phyloP scores from a whole-genome alignment of 2,888 invertebrate species.

The Argynnis bischoffii region DNA sequence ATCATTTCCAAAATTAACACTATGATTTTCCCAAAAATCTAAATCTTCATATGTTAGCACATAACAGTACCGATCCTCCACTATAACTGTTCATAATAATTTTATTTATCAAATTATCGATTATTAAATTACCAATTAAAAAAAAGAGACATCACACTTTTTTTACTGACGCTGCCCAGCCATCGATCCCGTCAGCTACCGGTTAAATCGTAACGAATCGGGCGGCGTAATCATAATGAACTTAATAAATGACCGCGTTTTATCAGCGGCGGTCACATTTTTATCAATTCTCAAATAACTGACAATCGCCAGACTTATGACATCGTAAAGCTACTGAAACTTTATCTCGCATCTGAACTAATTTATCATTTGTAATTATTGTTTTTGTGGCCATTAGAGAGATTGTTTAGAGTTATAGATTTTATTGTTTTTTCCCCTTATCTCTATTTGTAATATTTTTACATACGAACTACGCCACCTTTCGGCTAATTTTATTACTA shows the following conservation, averaged over 20 bases:
- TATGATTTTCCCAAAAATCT: too few species aligned
- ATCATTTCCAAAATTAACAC: too few species aligned
- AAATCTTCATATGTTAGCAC: too few species aligned
- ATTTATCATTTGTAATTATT: conserved; percentile 38
- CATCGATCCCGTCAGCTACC: conserved; percentile 48
- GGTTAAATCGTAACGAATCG: conserved; percentile 54
- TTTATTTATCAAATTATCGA: too few species aligned
- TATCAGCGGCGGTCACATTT: conserved; percentile 44
- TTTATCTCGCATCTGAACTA: conserved; percentile 40
- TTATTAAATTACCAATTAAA: too few species aligned
- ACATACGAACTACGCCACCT: too few species aligned
- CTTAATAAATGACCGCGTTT: conserved; percentile 50
- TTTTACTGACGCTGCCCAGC: conserved; percentile 39
- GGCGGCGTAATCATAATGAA: conserved; percentile 50
- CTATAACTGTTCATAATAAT: too few species aligned
- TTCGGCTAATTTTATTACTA: too few species aligned
- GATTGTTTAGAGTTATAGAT: neutral
- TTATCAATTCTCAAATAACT: conserved; percentile 43
- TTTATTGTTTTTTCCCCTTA: too few species aligned
- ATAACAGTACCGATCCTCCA: too few species aligned
- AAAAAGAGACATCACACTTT: neutral
- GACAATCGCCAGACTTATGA: conserved; percentile 32
- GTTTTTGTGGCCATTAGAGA: conserved; percentile 1
- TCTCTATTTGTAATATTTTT: too few species aligned
- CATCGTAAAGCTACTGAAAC: conserved; percentile 40